Percentiles rank a stretch among this genome's conserved stretches.
Evolutionary conservation across 2,797 vertebrate species (phyloP).

Genomic region (Hydrophis major): DNA sequence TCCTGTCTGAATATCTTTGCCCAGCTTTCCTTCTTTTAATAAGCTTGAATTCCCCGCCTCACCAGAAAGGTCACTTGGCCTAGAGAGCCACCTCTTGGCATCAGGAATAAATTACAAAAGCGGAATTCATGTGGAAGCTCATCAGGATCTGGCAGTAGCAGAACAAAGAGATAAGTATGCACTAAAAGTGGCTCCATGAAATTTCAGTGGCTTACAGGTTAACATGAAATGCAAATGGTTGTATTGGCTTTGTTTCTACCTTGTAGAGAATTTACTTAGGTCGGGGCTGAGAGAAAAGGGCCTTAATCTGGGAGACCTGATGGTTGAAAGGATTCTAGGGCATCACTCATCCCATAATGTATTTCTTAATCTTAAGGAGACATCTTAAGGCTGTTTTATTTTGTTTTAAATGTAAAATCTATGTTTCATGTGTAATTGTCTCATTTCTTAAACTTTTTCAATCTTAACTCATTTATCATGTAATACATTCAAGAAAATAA

Average conservation of each 20-base stretch:
- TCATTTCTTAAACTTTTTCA: not conserved
- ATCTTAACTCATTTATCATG: not conserved
- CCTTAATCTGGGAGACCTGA: not conserved
- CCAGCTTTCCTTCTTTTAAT: constrained; percentile 45
- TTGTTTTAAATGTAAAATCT: not conserved
- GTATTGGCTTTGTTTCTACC: not conserved
- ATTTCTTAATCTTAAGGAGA: not conserved
- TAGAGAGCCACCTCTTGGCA: constrained; percentile 29
- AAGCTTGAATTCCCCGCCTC: constrained; percentile 50
- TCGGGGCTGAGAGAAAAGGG: not conserved
- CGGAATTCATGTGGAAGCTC: not conserved
- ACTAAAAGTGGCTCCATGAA: not conserved
- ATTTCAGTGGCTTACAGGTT: not conserved
- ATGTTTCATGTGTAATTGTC: not conserved
- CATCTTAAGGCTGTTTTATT: not conserved
- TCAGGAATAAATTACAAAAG: not conserved
- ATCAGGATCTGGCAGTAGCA: not conserved
- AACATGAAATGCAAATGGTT: not conserved
- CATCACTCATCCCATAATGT: not conserved
- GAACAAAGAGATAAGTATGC: not conserved
- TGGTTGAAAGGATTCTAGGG: not conserved
- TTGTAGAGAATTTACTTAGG: not conserved
- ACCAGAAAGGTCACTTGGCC: not conserved
- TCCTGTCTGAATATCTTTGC: not conserved
- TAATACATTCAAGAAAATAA: not conserved